Conservation (phyloP, 1,140 invertebrate species). For the Sycobia sp. region DNA sequence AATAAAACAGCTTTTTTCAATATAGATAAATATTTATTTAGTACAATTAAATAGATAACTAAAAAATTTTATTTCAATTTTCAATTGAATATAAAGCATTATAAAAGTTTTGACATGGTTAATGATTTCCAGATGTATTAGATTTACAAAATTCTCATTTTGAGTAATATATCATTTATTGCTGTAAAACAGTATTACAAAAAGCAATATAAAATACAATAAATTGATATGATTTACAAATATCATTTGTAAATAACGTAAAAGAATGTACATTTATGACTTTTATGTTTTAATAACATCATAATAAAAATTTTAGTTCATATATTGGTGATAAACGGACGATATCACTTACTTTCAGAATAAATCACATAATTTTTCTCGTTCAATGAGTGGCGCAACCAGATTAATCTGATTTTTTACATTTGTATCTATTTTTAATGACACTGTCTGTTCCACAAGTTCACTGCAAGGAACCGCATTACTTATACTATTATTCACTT, state of each 20-base stretch:
- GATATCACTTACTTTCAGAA: slow-evolving; percentile 38
- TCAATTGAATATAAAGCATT: too few relatives aligned
- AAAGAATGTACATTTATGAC: slow-evolving; percentile 26
- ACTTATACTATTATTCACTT: slow-evolving; percentile 4
- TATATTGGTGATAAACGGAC: slow-evolving; percentile 16
- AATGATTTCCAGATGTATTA: too few relatives aligned
- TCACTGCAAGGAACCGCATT: slow-evolving; percentile 2
- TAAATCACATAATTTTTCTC: too few relatives aligned
- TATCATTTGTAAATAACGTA: slow-evolving; percentile 21
- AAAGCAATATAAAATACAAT: slow-evolving; percentile 30
- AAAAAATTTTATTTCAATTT: too few relatives aligned
- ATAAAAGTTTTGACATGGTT: too few relatives aligned
- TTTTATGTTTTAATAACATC: slow-evolving; percentile 25
- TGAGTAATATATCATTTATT: slow-evolving; percentile 32
- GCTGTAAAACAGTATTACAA: slow-evolving; percentile 34
- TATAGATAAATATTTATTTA: too few relatives aligned
- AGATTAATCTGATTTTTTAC: background rate
- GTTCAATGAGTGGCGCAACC: too few relatives aligned
- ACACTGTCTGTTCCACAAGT: slow-evolving; percentile 15
- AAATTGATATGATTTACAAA: slow-evolving; percentile 29
- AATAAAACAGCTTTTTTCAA: too few relatives aligned
- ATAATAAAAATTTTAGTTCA: slow-evolving; percentile 27
- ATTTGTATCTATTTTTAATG: slow-evolving; percentile 10
- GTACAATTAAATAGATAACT: too few relatives aligned
- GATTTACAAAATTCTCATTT: too few relatives aligned